These are phyloP conservation scores for Leucophenga maculata DNA, from an alignment of 2,888 invertebrate genomes.

Conservation along the genomic window DNA sequence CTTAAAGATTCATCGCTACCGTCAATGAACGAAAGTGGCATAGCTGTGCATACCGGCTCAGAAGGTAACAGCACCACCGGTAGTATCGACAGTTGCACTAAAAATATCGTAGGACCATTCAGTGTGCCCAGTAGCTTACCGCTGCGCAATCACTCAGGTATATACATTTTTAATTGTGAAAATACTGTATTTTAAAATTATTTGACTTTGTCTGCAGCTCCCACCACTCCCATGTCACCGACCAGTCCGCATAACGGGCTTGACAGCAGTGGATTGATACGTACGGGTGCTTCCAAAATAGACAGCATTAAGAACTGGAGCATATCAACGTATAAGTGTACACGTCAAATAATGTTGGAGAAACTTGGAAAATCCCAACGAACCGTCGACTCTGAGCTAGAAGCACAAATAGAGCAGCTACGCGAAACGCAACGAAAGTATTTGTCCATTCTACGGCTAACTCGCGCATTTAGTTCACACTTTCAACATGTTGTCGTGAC, in stretches of 20 bases:
- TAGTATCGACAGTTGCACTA: slow-evolving; percentile 43
- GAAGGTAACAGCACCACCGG: slow-evolving; percentile 72
- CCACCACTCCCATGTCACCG: slow-evolving; percentile 74
- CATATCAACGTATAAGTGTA: slow-evolving; percentile 98
- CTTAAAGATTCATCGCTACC: slow-evolving; percentile 81
- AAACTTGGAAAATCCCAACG: slow-evolving; percentile 94
- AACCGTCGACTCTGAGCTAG: slow-evolving; percentile 93
- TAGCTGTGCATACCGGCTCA: slow-evolving; percentile 82
- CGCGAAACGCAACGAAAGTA: slow-evolving; percentile 96
- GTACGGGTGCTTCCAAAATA: slow-evolving; percentile 80
- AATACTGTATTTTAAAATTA: neutral
- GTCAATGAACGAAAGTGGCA: slow-evolving; percentile 82
- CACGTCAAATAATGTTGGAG: slow-evolving; percentile 95
- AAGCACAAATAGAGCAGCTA: slow-evolving; percentile 92
- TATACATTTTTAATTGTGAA: slow-evolving; percentile 36
- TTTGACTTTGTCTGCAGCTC: slow-evolving; percentile 62
- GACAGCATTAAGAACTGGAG: slow-evolving; percentile 97
- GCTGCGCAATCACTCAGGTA: slow-evolving; percentile 80
- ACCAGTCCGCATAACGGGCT: slow-evolving; percentile 64
- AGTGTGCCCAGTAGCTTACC: slow-evolving; percentile 80
- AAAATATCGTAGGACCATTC: slow-evolving; percentile 73
- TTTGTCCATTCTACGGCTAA: slow-evolving; percentile 87
- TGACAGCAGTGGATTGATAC: slow-evolving; percentile 63
- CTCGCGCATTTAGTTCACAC: slow-evolving; percentile 88
- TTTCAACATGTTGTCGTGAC: slow-evolving; percentile 90